Base-by-base conservation (phyloP, 1,140 invertebrate genomes). In the Nylanderia fulva region DNA sequence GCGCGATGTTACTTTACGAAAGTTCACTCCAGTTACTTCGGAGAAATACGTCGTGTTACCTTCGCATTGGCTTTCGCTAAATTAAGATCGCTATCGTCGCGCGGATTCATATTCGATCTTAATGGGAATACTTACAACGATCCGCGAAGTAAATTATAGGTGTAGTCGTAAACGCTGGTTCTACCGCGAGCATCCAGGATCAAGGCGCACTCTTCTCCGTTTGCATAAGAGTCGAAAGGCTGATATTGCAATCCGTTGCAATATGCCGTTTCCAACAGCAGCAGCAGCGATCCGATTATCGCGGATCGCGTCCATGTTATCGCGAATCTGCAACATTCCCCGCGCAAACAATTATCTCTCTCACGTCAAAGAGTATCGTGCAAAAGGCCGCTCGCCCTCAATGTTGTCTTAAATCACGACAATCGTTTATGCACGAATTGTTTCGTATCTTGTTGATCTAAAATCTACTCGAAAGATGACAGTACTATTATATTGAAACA, bases 101-200 rank as follows among this genome's bases (percentile, higher is more conserved):
- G 76, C 18, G 52, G 7, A 58, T 56, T 58, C 18, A 42, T 60
- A 82, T 33, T 71, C 36, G 52, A 24, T 60, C 13, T 58, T 72
- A 72, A 71, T 76, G 56, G 18, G 36, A 8, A 33, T 42, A 96
- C 96, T 97, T 95, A 97, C 96, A 96, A 94, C 61, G 95, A 94
- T 85, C 96, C 97, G 89, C 97, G 96, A 8, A 98, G 95, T 69
- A 98, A 95, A 94, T 98, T 98, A 76, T 97, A 96, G 88, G 97
- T 97, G 92, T 98, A 98, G 93, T 98, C 97, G 90, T 97, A 98
- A 39, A 96, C 96, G 84, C 96, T 97, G 80, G 96, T 97, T 86
- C 97, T 95, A 80, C 97, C 97, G 0, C 96, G 96, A 21, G 97
- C 96, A 76, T 96, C 96, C 60, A 98, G 93, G 85, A 98, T 94